Conservation (phyloP, 2,888 invertebrate species). For the Diplolepis rosae region DNA sequence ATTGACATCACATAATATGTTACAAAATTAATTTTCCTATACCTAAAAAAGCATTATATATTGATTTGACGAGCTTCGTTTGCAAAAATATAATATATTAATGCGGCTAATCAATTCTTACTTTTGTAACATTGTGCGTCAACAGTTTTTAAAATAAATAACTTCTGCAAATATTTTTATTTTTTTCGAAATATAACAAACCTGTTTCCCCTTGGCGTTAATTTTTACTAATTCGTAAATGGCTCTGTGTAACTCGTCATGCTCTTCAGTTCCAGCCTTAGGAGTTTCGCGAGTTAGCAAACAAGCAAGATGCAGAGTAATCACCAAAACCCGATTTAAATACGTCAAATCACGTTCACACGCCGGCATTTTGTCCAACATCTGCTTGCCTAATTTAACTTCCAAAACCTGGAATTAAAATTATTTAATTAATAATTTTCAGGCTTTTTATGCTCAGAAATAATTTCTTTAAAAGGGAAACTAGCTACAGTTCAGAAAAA, state of each 20-base stretch:
- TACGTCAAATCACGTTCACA: constrained; percentile 84
- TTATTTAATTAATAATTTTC: background rate
- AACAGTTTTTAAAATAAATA: too few relatives aligned
- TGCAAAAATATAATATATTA: too few relatives aligned
- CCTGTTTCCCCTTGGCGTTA: constrained; percentile 77
- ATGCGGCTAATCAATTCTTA: too few relatives aligned
- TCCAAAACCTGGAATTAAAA: constrained; percentile 77
- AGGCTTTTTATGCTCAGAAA: too few relatives aligned
- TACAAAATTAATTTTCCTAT: too few relatives aligned
- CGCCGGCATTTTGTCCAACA: constrained; percentile 78
- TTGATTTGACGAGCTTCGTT: too few relatives aligned
- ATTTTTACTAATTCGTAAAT: constrained; percentile 87
- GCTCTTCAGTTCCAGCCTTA: constrained; percentile 76
- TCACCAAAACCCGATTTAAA: constrained; percentile 88
- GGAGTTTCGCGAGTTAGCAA: constrained; percentile 79
- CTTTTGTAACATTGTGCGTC: too few relatives aligned
- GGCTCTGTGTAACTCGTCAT: constrained; percentile 80
- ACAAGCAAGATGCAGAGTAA: constrained; percentile 89
- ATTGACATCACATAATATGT: too few relatives aligned
- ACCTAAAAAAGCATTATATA: too few relatives aligned
- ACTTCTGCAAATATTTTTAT: background rate
- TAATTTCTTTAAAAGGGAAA: too few relatives aligned
- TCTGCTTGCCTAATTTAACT: constrained; percentile 80
- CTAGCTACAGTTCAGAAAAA: background rate
- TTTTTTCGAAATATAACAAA: constrained; percentile 43